Evolutionary conservation across 2,797 vertebrate genomes (phyloP), one percentile per base, ranked within the genome.

Genomic region (Fundulus diaphanus): DNA sequence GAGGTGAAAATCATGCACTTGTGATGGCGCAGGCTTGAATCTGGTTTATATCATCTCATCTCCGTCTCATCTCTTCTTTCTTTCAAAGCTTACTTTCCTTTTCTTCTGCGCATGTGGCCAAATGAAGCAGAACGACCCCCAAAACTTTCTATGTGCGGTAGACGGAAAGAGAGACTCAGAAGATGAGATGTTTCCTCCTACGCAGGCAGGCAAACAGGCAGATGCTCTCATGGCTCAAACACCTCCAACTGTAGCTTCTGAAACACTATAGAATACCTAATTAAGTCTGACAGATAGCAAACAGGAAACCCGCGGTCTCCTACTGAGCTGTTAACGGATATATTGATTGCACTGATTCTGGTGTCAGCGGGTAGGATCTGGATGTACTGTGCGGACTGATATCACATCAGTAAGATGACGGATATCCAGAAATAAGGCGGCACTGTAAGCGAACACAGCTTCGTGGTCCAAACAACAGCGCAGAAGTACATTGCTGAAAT

Each of bases 161-260:
- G 83, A 86, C 83, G 51, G 73, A 87, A 74, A 29, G 73, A 87
- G 75, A 29, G 54, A 59, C 83, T 86, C 88, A 85, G 84, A 90
- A 88, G 88, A 89, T 77, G 83, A 88, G 89, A 89, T 89, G 89
- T 85, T 91, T 80, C 88, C 90, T 89, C 91, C 92, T 85, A 92
- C 90, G 83, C 89, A 83, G 76, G 67, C 79, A 87, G 71, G 79
- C 80, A 85, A 84, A 82, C 90, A 87, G 83, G 85, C 86, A 81
- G 81, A 24, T 86, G 83, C 85, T 88, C 68, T 35, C 67, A 80
- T 87, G 81, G 88, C 82, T 52, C n/a, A 52, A 84, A 87, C 85
- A 88, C 85, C 87, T 92, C 81, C 81, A 77, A 84, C 72, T 82
- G 76, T 22, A 81, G 83, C 81, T 77, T 37, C 86, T 68, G 70